phyloP scores from a whole-genome alignment of 2,888 invertebrate genomes.

The Caenorhabditis uteleia region DNA sequence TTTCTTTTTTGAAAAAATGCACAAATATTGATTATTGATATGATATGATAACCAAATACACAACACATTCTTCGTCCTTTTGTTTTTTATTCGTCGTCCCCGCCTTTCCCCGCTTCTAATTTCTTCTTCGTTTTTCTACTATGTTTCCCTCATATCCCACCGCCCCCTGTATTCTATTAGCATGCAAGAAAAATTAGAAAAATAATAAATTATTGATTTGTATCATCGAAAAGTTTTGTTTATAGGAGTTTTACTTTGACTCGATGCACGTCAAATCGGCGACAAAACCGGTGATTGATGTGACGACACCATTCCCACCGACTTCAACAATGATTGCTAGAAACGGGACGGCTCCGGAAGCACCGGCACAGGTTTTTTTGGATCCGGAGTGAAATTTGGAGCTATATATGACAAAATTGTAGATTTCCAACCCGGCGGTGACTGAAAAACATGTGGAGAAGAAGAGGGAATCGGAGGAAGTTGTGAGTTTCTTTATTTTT shows the following conservation, averaged over 20 bases:
- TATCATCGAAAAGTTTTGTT: slow-evolving; percentile 4
- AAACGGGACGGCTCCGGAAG: slow-evolving; percentile 1
- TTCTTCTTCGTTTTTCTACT: no score
- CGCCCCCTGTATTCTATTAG: no score
- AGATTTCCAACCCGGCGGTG: no score
- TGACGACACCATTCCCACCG: neutral
- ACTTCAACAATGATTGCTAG: neutral
- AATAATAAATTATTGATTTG: neutral
- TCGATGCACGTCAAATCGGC: slow-evolving; percentile 37
- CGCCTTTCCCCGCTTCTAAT: no score
- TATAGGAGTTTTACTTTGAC: slow-evolving; percentile 62
- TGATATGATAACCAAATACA: neutral
- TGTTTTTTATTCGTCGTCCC: no score
- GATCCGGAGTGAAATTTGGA: neutral
- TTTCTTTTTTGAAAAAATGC: slow-evolving; percentile 35
- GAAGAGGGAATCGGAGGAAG: no score
- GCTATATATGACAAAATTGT: neutral
- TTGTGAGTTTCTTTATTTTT: no score
- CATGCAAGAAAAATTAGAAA: slow-evolving; percentile 2
- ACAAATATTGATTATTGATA: neutral
- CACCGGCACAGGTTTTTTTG: slow-evolving; percentile 12
- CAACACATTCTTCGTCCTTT: no score
- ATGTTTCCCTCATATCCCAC: neutral
- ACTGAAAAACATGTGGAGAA: no score
- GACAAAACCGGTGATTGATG: neutral